Evolutionary conservation across 2,797 vertebrate species (phyloP).

Genomic region (Chrysocyon brachyurus): DNA sequence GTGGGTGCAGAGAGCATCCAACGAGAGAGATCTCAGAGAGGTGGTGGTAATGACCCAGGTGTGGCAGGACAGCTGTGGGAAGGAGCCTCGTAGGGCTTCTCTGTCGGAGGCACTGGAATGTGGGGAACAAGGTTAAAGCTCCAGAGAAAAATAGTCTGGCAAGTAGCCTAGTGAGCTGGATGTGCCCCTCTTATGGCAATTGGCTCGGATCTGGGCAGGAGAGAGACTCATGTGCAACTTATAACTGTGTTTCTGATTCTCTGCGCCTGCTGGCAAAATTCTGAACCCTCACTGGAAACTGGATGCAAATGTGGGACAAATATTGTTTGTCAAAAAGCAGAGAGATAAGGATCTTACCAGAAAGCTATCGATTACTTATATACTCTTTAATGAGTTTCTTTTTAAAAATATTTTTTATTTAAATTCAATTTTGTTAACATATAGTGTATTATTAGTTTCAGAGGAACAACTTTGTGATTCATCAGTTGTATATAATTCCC

Average conservation of each 20-base stretch:
- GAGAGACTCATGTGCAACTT: not conserved
- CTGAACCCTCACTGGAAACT: not conserved
- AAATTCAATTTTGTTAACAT: too few species aligned
- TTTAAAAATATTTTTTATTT: too few species aligned
- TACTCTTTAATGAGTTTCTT: not conserved
- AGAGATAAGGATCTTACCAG: conserved; percentile 7
- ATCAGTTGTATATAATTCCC: too few species aligned
- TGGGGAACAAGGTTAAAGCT: not conserved
- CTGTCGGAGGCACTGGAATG: too few species aligned
- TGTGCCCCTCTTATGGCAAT: not conserved
- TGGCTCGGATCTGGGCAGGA: not conserved
- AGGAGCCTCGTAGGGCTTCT: not conserved
- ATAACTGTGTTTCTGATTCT: not conserved
- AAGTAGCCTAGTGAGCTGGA: not conserved
- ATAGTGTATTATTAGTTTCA: too few species aligned
- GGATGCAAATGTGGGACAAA: not conserved
- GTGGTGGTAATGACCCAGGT: too few species aligned
- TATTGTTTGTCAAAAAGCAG: not conserved
- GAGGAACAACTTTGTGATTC: too few species aligned
- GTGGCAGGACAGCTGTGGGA: not conserved
- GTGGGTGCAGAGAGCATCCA: not conserved
- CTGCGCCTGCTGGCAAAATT: not conserved
- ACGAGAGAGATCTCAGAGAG: not conserved
- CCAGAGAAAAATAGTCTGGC: not conserved
- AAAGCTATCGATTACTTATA: not conserved